Evolutionary conservation across 2,888 invertebrate species (phyloP), one percentile per base, ranked within the genome.

Genomic region (Zaprionus lineosus): DNA sequence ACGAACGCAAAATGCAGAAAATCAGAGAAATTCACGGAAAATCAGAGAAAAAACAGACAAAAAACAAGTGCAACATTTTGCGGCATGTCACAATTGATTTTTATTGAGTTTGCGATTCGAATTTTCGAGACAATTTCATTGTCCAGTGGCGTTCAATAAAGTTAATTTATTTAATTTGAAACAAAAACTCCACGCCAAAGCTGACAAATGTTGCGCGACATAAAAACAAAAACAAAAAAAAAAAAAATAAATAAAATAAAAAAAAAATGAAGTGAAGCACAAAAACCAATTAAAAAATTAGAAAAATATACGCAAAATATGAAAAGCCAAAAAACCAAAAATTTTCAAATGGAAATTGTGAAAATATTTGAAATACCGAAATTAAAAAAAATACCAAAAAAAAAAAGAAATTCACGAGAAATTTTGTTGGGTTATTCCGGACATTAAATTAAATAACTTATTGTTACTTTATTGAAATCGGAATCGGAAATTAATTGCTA

Each of bases 161-260:
- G 76, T 76, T 48, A 67, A 58, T 59, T 82, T 37, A 44, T 70
- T 37, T 9, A 34, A 39, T 53, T 53, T 34, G 26, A n/a, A n/a
- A n/a, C n/a, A n/a, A n/a, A n/a, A n/a, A n/a, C n/a, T n/a, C n/a
- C 43, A 47, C 11, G 12, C 37, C 5, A 36, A 61, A 51, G 39
- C 47, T 36, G 26, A 12, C 14, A 47, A 40, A 43, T 60, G 21
- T 28, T 47, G 28, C 11, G 7, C 15, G 47, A 51, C 18, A 29
- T 31, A 34, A 69, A 44, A 56, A 40, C 21, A 55, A 36, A 44
- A 14, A 8, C 3, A 31, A 40, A 46, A 7, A 21, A 28, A 21
- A 26, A 9, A n/a, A 21, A 5, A 33, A 31, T 15, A 18, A 41
- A 3, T 33, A 4, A 40, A 8, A 33, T 39, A 12, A 21, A 19